Evolutionary conservation across 2,797 vertebrate genomes (phyloP), one percentile per base, ranked within the genome.

Genomic region (Steatocranus sp.): DNA sequence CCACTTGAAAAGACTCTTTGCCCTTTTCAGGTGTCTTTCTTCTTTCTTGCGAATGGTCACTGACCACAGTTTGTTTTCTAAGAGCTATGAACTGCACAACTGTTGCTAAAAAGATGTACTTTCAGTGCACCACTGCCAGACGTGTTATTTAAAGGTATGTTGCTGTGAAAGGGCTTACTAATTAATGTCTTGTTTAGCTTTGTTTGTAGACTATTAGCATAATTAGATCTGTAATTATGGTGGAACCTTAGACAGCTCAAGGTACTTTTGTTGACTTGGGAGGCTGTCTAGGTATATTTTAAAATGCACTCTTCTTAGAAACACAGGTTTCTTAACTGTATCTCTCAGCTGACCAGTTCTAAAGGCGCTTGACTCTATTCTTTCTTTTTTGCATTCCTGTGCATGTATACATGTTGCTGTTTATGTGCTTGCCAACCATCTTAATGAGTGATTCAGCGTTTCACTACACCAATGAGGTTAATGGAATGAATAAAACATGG

Each of bases 191-290:
- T 85, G 75, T 89, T 92, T 79, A 23, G 41, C 43, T 76, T 89
- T 86, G 83, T 90, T 88, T 84, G 83, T 82, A 66, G 58, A 5
- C 79, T 74, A 56, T 89, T 90, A 81, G 58, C 58, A 85, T 86
- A 90, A 91, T 83, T 85, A 76, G 78, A 23, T 87, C 46, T 81
- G 77, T 80, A 86, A 87, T 92, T 89, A 86, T 73, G 56, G 20
- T 7, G 73, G 75, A 66, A 49, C 58, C 78, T 81, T 80, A 84
- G 68, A 53, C 78, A 32, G 81, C 86, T 84, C 49, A 36, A 73
- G 56, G 74, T 70, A 51, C 63, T 83, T 84, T 54, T 78, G 82
- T 85, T 91, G 75, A 85, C 86, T 43, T 87, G 48, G 25, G 56
- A 83, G 75, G 49, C 75, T 48, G 53, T 51, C 49, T 51, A 32